These are phyloP conservation scores for Temnothorax longispinosus DNA, from an alignment of 1,140 invertebrate genomes.

Conservation along the genomic window DNA sequence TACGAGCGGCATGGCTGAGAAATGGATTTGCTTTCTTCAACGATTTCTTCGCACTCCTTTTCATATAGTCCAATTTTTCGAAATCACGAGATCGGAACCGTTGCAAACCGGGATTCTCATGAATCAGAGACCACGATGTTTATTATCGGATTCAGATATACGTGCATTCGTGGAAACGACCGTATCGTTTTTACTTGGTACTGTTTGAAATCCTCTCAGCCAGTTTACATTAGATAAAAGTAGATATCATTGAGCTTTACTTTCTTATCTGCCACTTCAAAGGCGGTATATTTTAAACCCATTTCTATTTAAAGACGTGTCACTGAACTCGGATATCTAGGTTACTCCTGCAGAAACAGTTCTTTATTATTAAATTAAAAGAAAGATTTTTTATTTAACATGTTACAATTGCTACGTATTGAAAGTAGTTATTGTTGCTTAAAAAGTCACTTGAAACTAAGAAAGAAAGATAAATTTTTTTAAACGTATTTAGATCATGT, in stretches of 20 bases:
- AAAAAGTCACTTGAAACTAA: neutral
- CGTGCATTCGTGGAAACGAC: slow-evolving; percentile 13
- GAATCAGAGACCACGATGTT: slow-evolving; percentile 1
- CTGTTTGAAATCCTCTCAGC: slow-evolving; percentile 30
- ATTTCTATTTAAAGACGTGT: neutral
- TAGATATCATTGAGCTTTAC: slow-evolving; percentile 15
- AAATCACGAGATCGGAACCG: slow-evolving; percentile 10
- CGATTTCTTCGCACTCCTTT: slow-evolving; percentile 24
- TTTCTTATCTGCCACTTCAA: slow-evolving; percentile 46
- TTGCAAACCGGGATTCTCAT: slow-evolving; percentile 12
- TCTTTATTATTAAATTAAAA: neutral
- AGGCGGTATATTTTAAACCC: slow-evolving; percentile 21
- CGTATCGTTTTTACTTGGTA: neutral
- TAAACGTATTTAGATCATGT: neutral
- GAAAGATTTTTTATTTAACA: neutral
- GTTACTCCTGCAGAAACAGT: neutral
- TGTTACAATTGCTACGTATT: neutral
- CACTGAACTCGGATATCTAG: neutral
- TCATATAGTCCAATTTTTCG: slow-evolving; percentile 27
- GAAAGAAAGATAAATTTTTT: neutral
- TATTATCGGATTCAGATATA: slow-evolving; percentile 26
- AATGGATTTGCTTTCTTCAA: slow-evolving; percentile 42
- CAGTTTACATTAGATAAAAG: slow-evolving; percentile 48
- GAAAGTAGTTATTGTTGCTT: neutral
- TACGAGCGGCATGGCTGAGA: neutral